These are phyloP conservation scores for Leptocoma aspasia DNA, from an alignment of 2,113 vertebrate genomes.

Conservation along the genomic window DNA sequence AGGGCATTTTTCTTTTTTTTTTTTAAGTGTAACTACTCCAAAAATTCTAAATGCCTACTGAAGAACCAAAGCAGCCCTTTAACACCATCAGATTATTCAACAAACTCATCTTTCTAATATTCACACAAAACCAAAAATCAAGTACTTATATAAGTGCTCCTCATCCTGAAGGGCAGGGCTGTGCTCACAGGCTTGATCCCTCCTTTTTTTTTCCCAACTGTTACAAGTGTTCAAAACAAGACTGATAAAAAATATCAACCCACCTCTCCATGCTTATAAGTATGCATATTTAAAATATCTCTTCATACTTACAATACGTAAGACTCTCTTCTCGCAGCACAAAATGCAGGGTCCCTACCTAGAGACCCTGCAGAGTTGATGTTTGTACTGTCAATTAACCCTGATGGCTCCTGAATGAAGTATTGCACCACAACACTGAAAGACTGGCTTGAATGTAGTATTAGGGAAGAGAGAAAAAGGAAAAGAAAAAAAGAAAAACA, in stretches of 20 bases:
- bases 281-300: not conserved
- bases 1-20: not conserved
- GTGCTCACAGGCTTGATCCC: not conserved
- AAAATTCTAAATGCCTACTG: not conserved
- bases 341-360: not conserved
- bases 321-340: not conserved
- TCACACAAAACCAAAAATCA: not conserved
- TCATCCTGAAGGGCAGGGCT: not conserved
- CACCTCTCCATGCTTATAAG: not conserved
- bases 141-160: not conserved
- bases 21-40: not conserved
- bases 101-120: not conserved
- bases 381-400: not conserved
- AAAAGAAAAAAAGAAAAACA: too few relatives aligned
- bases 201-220: not conserved
- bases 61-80: not conserved
- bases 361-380: not conserved
- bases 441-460: not conserved
- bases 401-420: not conserved
- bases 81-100: not conserved
- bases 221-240: not conserved
- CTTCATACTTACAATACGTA: not conserved
- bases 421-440: not conserved
- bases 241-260: not conserved
- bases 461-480: too few relatives aligned